Percentiles rank a stretch among this genome's conserved stretches.
Conservation (phyloP, 2,888 invertebrate genomes). For the Onchidella celtica region DNA sequence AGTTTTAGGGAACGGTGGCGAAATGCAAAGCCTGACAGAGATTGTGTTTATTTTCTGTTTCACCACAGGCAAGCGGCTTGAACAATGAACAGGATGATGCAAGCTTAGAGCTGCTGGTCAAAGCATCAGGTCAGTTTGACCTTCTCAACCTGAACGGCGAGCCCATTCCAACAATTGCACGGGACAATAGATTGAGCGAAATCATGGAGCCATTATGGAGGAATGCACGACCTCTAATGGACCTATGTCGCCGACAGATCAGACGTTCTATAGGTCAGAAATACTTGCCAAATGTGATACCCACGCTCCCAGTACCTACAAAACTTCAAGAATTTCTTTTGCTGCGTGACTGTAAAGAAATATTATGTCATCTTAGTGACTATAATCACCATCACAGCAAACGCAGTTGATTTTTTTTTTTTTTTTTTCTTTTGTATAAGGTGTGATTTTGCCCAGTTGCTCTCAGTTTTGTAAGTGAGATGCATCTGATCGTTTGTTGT, state of each 20-base stretch:
- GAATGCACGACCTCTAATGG: slow-evolving; percentile 67
- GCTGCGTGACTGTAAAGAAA: slow-evolving; percentile 42
- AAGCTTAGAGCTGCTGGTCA: slow-evolving; percentile 73
- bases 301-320: slow-evolving; percentile 71
- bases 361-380: background rate
- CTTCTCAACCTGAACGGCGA: slow-evolving; percentile 63
- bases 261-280: slow-evolving; percentile 68
- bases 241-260: slow-evolving; percentile 69
- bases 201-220: slow-evolving; percentile 63
- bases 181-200: slow-evolving; percentile 72
- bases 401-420: too few relatives aligned
- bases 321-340: slow-evolving; percentile 69
- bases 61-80: slow-evolving; percentile 68
- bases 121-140: slow-evolving; percentile 73
- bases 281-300: slow-evolving; percentile 73
- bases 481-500: too few relatives aligned
- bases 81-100: slow-evolving; percentile 73
- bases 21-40: too few relatives aligned
- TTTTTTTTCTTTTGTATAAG: too few relatives aligned
- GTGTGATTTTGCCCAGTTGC: too few relatives aligned
- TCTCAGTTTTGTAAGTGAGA: too few relatives aligned
- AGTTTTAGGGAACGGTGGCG: too few relatives aligned
- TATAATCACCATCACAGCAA: too few relatives aligned
- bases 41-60: too few relatives aligned
- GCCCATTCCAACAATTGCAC: slow-evolving; percentile 61